phyloP scores from a whole-genome alignment of 53 echinoderm and acorn worm genomes.

The Echinarachnius parma region DNA sequence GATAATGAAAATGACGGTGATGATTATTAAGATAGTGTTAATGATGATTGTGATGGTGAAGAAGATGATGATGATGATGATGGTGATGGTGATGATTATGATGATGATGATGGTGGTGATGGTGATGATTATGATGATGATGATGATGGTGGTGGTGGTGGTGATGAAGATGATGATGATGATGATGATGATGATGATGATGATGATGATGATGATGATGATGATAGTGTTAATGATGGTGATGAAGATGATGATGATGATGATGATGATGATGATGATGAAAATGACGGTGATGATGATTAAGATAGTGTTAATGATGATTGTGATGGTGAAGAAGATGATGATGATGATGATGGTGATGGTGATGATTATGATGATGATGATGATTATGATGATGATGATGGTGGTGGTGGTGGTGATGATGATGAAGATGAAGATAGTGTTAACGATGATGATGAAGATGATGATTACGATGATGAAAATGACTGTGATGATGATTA shows the following conservation, averaged over 20 bases:
- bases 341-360: conserved; percentile 12
- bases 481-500: too few relatives aligned
- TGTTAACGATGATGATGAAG: background rate
- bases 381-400: background rate
- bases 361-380: background rate
- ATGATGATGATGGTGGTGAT: background rate
- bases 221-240: background rate
- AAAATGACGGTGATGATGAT: background rate
- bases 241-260: background rate
- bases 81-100: conserved; percentile 1
- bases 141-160: background rate
- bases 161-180: background rate
- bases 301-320: background rate
- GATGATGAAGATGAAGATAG: background rate
- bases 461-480: background rate
- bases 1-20: background rate
- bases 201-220: background rate
- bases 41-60: background rate
- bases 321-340: background rate
- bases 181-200: background rate
- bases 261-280: background rate
- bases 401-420: background rate
- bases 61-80: background rate
- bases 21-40: background rate
- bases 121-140: background rate